A percentile compares a stretch with the other conserved stretches of the same genome.
phyloP scores from a whole-genome alignment of 2,888 invertebrate species.

The Callosobruchus maculatus region DNA sequence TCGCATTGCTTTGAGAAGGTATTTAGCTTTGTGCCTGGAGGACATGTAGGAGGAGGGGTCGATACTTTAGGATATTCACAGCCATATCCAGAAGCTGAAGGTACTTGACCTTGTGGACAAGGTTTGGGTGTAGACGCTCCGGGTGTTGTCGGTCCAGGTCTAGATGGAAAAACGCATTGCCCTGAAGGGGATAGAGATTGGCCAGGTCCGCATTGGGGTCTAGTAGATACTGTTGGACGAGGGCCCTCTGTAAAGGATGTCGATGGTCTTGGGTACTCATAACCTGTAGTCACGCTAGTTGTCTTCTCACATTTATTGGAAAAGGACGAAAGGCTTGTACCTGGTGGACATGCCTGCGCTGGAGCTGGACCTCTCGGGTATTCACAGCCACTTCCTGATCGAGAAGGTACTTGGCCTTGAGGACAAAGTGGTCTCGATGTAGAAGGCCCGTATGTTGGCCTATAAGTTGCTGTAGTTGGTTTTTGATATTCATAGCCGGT shows the following conservation, averaged over 20 bases:
- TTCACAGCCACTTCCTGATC: slow-evolving; percentile 8
- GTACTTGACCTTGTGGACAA: slow-evolving; percentile 14
- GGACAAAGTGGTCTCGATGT: slow-evolving; percentile 13
- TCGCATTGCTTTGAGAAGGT: neutral
- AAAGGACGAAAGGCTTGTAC: neutral
- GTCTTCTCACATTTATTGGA: slow-evolving; percentile 6
- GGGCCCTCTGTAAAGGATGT: neutral
- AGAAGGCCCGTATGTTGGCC: neutral
- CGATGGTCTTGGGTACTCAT: slow-evolving; percentile 7
- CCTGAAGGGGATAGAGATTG: neutral
- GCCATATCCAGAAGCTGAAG: slow-evolving; percentile 2
- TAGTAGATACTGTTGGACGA: slow-evolving; percentile 8
- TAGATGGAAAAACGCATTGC: slow-evolving; percentile 9
- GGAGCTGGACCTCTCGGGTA: neutral
- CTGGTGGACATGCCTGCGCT: neutral
- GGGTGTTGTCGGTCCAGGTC: slow-evolving; percentile 11
- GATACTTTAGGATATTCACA: slow-evolving; percentile 7
- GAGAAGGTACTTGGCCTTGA: slow-evolving; percentile 6
- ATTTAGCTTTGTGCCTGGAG: neutral
- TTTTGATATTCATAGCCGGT: neutral
- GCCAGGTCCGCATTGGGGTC: slow-evolving; percentile 8
- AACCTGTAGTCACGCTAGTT: slow-evolving; percentile 12
- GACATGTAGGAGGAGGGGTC: neutral
- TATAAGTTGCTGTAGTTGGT: neutral
- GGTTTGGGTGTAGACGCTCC: neutral